phyloP scores from a whole-genome alignment of 1,140 invertebrate genomes.

The Drosophila tropicalis region DNA sequence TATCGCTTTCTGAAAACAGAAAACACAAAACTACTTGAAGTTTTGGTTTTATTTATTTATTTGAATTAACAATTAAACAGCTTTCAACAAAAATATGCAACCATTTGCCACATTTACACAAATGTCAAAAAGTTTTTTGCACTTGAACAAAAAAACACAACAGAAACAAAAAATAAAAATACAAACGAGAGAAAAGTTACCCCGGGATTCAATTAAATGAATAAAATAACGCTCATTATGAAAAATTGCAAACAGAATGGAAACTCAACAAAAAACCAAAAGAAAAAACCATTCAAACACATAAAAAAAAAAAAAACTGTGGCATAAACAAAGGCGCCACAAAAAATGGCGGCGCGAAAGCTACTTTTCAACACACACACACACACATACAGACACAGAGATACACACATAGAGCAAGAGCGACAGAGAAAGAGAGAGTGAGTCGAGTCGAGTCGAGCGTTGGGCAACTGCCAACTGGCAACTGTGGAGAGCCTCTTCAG shows the following conservation, averaged over 20 bases:
- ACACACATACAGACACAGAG: conserved; percentile 43
- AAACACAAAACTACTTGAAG: background rate
- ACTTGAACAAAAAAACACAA: conserved; percentile 58
- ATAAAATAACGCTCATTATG: conserved; percentile 73
- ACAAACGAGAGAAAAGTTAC: conserved; percentile 47
- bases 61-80: conserved; percentile 6
- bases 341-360: conserved; percentile 83
- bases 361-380: conserved; percentile 61
- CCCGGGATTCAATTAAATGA: conserved; percentile 73
- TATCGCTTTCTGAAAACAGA: too few relatives aligned
- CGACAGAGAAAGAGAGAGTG: conserved; percentile 25
- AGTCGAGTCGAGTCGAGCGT: conserved; percentile 22
- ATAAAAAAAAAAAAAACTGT: conserved; percentile 54
- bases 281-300: conserved; percentile 11
- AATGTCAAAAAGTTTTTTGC: conserved; percentile 79
- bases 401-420: conserved; percentile 20
- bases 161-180: background rate
- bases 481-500: conserved; percentile 70
- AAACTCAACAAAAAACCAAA: conserved; percentile 49
- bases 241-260: conserved; percentile 72
- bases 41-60: background rate
- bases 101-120: conserved; percentile 77
- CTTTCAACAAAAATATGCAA: conserved; percentile 33
- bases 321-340: conserved; percentile 79
- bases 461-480: conserved; percentile 54